phyloP scores from a whole-genome alignment of 1,140 invertebrate species.

The Druon quercuslanigerum region DNA sequence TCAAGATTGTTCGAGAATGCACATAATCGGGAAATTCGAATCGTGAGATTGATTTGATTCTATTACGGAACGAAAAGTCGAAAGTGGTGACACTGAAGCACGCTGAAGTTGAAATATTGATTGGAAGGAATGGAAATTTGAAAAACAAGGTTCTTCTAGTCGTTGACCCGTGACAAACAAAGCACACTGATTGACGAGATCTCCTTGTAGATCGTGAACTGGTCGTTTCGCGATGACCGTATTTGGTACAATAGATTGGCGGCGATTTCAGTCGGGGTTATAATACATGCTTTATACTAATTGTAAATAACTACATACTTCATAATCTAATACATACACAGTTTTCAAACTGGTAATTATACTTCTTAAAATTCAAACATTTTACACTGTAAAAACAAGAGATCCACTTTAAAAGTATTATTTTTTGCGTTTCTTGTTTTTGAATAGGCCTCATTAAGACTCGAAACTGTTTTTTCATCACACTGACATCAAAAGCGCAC shows the following conservation, averaged over 20 bases:
- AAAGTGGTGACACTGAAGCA: constrained; percentile 16
- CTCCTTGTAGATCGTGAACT: constrained; percentile 23
- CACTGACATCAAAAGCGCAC: too few relatives aligned
- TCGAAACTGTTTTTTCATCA: too few relatives aligned
- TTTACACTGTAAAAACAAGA: too few relatives aligned
- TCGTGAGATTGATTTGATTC: constrained; percentile 21
- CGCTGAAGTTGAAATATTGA: constrained; percentile 26
- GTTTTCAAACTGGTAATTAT: too few relatives aligned
- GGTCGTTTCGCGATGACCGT: constrained; percentile 24
- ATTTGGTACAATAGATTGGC: constrained; percentile 26
- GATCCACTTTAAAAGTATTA: too few relatives aligned
- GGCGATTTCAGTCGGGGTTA: constrained; percentile 27
- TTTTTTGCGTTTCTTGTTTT: too few relatives aligned
- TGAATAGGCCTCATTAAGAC: too few relatives aligned
- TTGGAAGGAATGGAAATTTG: constrained; percentile 42
- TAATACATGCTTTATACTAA: constrained; percentile 1
- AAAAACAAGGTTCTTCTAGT: constrained; percentile 59
- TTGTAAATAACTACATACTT: too few relatives aligned
- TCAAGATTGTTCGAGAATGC: not conserved
- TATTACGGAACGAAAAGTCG: constrained; percentile 9
- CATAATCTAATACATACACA: too few relatives aligned
- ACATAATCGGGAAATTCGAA: constrained; percentile 20
- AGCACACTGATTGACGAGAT: constrained; percentile 7
- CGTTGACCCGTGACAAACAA: constrained; percentile 31
- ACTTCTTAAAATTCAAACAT: too few relatives aligned